These are phyloP conservation scores for Cephalotes varians DNA, from an alignment of 2,888 invertebrate genomes.

Conservation along the genomic window DNA sequence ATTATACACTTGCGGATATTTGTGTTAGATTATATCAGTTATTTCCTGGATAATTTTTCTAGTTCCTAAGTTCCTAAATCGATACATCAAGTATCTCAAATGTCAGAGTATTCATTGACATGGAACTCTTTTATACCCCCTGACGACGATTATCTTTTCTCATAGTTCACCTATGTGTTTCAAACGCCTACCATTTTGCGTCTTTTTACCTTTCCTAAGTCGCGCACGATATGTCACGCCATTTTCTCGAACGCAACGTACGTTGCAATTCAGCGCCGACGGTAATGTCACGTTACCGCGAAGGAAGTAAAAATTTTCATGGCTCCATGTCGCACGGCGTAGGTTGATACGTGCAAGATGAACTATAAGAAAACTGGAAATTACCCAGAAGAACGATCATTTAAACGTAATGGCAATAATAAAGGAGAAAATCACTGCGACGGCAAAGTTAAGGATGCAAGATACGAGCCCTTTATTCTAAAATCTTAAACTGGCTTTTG, in stretches of 20 bases:
- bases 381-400: constrained; percentile 28
- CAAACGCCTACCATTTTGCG: constrained; percentile 65
- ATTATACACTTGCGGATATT: not conserved
- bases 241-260: constrained; percentile 64
- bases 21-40: not conserved
- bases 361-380: constrained; percentile 46
- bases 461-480: constrained; percentile 22
- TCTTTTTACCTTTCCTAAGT: constrained; percentile 64
- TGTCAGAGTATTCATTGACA: constrained; percentile 69
- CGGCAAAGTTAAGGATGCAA: constrained; percentile 21
- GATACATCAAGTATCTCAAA: constrained; percentile 64
- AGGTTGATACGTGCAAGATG: constrained; percentile 29
- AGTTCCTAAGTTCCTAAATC: constrained; percentile 46
- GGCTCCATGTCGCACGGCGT: constrained; percentile 31
- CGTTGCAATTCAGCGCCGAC: constrained; percentile 64
- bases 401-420: constrained; percentile 45
- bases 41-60: constrained; percentile 1
- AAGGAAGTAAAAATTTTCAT: constrained; percentile 54
- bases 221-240: constrained; percentile 67
- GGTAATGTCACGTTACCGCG: constrained; percentile 54
- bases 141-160: constrained; percentile 66
- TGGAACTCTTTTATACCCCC: constrained; percentile 47
- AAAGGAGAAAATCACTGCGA: constrained; percentile 40
- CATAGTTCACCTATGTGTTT: constrained; percentile 61
- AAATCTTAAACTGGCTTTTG: not conserved